Evolutionary conservation across 2,888 invertebrate species (phyloP).

Genomic region (Acleris laterana): DNA sequence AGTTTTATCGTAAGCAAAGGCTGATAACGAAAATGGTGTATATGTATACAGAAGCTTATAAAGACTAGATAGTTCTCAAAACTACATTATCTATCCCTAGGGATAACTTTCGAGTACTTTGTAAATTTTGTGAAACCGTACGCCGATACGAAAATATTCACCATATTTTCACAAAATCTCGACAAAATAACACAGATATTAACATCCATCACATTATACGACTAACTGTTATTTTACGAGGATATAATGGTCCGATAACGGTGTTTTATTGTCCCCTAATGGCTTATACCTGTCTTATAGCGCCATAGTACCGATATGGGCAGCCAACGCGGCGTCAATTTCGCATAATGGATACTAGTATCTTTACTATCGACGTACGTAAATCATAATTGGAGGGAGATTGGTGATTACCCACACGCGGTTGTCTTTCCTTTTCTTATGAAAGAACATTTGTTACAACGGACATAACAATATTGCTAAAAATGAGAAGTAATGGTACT

Average conservation of each 20-base stretch:
- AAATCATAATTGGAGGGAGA: conserved; percentile 34
- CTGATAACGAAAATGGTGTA: too few species aligned
- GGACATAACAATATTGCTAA: neutral
- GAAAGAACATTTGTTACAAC: conserved; percentile 1
- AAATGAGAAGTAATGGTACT: neutral
- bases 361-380: conserved; percentile 67
- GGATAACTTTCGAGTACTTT: too few species aligned
- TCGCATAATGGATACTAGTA: conserved; percentile 73
- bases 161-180: conserved; percentile 33
- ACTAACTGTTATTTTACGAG: conserved; percentile 84
- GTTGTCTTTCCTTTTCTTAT: conserved; percentile 1
- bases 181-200: conserved; percentile 74
- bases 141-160: conserved; percentile 27
- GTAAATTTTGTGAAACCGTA: too few species aligned
- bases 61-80: too few species aligned
- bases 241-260: conserved; percentile 81
- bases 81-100: too few species aligned
- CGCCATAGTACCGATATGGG: conserved; percentile 72
- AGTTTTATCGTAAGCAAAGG: too few species aligned
- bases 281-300: conserved; percentile 81
- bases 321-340: conserved; percentile 72
- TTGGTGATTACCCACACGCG: conserved; percentile 23
- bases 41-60: too few species aligned
- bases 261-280: conserved; percentile 83
- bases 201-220: conserved; percentile 80